Base-by-base conservation (phyloP, 2,888 invertebrate species). In the Aradus depressus region DNA sequence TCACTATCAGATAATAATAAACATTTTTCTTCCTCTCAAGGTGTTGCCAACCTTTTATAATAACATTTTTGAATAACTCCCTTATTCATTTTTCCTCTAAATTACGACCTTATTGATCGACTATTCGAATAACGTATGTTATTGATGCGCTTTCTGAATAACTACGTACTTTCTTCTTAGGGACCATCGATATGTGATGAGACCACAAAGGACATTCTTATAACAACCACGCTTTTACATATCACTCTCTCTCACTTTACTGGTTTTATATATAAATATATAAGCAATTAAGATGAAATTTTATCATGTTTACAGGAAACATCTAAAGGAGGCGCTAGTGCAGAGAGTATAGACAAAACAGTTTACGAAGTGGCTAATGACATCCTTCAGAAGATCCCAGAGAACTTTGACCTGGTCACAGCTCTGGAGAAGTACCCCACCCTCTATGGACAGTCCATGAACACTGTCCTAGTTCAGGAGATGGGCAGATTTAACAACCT, bases 401-500 rank as follows among this genome's bases (percentile, higher is more conserved):
- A 64, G 4, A 58, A 65, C 0, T 59, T 67, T 1, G 60, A 60
- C 39, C 47, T 58, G 12, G 73, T 84, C 21, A 69, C 79, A 60
- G 66, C 77, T 10, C 69, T 69, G 0, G 59, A 61, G 26, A 78
- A 82, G 54, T 90, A 86, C 66, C 89, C 90, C 0, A 86, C 91
- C 0, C 70, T 79, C 37, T 90, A 91, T 65, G 82, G 84, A 63
- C 89, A 91, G 69, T 90, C 89, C 0, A 74, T 92, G 68, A 91
- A 91, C 67, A 90, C 90, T 0, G 91, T 92, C 10, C 70, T 92
- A 8, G 75, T 81, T 2, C 91, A 92, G 66, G 91, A 92, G 68
- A 81, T 85, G 38, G 82, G 84, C 58, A 74, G 89, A 53, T 91
- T 81, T 66, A 81, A 86, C 60, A 74, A 72, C 48, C 66, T 88